A percentile compares a stretch with the other conserved stretches of the same genome.
Evolutionary conservation across 2,888 invertebrate species (phyloP).

Genomic region (Callosobruchus maculatus): DNA sequence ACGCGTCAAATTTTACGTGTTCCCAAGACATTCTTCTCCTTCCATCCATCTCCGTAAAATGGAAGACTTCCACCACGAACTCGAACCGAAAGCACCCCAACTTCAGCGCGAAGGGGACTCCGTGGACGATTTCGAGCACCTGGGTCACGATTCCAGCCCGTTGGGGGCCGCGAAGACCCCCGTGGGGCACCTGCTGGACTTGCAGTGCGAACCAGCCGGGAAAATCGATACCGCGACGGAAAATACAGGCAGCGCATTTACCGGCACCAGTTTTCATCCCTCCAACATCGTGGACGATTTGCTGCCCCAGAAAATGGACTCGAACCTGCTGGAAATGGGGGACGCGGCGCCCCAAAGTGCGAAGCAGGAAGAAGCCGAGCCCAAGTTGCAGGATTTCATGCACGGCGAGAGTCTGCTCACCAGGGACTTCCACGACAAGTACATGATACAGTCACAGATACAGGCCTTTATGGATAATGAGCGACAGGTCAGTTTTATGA

Average conservation of each 20-base stretch:
- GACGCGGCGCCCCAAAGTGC: constrained; percentile 40
- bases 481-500: constrained; percentile 15
- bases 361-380: constrained; percentile 3
- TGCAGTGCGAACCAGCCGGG: constrained; percentile 27
- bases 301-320: constrained; percentile 36
- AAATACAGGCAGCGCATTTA: constrained; percentile 31
- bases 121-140: constrained; percentile 71
- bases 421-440: constrained; percentile 21
- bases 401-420: constrained; percentile 7
- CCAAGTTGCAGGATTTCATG: constrained; percentile 2
- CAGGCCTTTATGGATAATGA: constrained; percentile 43
- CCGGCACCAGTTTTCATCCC: constrained; percentile 26
- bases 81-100: constrained; percentile 11
- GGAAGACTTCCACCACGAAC: constrained; percentile 19
- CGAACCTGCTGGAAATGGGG: constrained; percentile 40
- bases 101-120: constrained; percentile 62
- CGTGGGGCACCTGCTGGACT: constrained; percentile 47
- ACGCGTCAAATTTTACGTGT: constrained; percentile 12
- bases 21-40: neutral
- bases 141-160: constrained; percentile 59
- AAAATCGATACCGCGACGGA: constrained; percentile 49
- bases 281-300: constrained; percentile 16
- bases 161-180: constrained; percentile 34
- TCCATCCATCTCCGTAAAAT: constrained; percentile 5
- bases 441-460: constrained; percentile 26